Evolutionary conservation across 53 echinoderm and acorn worm species (phyloP), one percentile per base, ranked within the genome.

Genomic region (Glandiceps talaboti): DNA sequence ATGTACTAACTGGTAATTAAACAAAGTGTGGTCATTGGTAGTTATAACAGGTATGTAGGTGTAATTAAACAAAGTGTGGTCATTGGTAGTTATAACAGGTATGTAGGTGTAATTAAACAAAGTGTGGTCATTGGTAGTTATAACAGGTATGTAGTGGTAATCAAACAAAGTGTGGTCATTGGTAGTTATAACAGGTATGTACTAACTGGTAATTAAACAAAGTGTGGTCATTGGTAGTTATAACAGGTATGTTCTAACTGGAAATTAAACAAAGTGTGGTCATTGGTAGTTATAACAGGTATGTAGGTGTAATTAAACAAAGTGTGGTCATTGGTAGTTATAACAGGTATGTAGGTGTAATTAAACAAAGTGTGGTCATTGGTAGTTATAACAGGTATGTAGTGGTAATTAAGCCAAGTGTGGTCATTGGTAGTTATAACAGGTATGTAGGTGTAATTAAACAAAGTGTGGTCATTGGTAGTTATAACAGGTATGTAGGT

Each of bases 11-110:
- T n/a, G 64, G 6, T 20, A 45, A 12, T 45, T 73, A 93, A 93
- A 1, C 99, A 99, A 80, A 91, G 91, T 27, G 99, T 93, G 30
- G 99, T 99, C 27, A 89, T 99, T 0, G 99, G 99, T 28, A 99
- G 99, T 80, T 99, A 99, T 73, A 88, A 99, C 79, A 99, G 99
- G 99, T 93, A 74, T 29, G 87, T 32, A 1, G 25, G 6, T 12
- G 64, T 45, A 6, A 45, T 45, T 73, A 93, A 93, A 1, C 99
- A 99, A 80, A 91, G 91, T 27, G 99, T 93, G 30, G 99, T 99
- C 27, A 89, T 99, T 0, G 99, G 99, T 28, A 99, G 99, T 80
- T 99, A 99, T 73, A 88, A 99, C 79, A 99, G 99, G 99, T 93
- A 74, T 29, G 87, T 32, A 1, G 25, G 6, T 12, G 64, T 45